Evolutionary conservation across 2,797 vertebrate genomes (phyloP), one percentile per base, ranked within the genome.

Genomic region (Hoplostethus mediterraneus): DNA sequence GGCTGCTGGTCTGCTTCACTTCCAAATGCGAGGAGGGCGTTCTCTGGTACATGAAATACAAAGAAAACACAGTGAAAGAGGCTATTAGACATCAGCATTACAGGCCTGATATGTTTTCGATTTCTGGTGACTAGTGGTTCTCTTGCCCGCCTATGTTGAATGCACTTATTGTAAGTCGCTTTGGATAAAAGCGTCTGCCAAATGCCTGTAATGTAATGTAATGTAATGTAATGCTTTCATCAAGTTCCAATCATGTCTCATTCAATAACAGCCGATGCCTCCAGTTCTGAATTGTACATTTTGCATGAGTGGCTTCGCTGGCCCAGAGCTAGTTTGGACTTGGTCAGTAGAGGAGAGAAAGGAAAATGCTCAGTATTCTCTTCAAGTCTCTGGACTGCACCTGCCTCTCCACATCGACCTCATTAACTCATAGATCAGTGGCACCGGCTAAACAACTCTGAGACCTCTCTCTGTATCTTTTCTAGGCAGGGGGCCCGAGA

Each of bases 21-120:
- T 73, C 95, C 96, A 83, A 98, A 99, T 45, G 93, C 94, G 81
- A 89, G 84, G 28, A 99, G 96, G 69, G 98, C 96, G 0, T 97
- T 97, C 85, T 94, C 98, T 99, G 75, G 86, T 82, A 77, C 45
- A 84, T 14, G 40, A 79, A 21, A 84, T 16, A 72, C 4, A 73
- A 44, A 83, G 64, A 68, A 83, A 52, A 40, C 48, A 60, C 16
- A 57, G 14, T 14, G 65, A 16, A 33, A 56, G 40, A 55, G 52
- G 31, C 48, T 25, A 51, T 58, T 10, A 40, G 25, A 47, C 31
- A n/a, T 63, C 25, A 54, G 54, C 11, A 36, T 28, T 31, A 33
- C 21, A 0, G 2, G 45, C 9, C 68, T 52, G 13, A 65, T 65
- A 40, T 42, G 25, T 70, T 77, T 75, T 21, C 21, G 21, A 21